Evolutionary conservation across 2,888 invertebrate species (phyloP), one percentile per base, ranked within the genome.

Genomic region (Protonemura montana): DNA sequence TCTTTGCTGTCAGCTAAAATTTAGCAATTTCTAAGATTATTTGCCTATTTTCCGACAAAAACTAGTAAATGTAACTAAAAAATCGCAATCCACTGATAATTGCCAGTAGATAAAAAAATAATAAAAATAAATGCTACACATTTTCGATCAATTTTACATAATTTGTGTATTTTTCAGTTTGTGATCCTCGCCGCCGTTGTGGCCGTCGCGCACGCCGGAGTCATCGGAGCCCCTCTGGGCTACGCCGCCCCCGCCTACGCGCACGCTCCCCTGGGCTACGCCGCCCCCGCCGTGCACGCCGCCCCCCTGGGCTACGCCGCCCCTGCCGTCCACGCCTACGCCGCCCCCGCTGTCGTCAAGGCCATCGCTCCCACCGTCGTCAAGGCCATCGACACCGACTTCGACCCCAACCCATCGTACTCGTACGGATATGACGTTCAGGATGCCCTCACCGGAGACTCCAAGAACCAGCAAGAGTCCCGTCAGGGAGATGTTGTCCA

Each of bases 121-220:
- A 28, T 78, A 28, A 78, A 26, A 27, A n/a, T n/a, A n/a, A n/a
- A n/a, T n/a, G n/a, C n/a, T 78, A 28, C 29, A 25, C n/a, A 78
- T 26, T 28, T 78, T 78, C 27, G 5, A 25, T 16, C 16, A 76
- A 30, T 76, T 13, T 78, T 78, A 25, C 82, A 82, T 27, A 6
- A n/a, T 29, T 77, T 28, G 27, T 85, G 76, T 78, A 10, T 16
- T 0, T 88, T 88, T 3, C 88, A 89, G 89, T 85, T 88, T 85
- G 87, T 89, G 85, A 87, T 88, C 30, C 87, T 89, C 88, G 89
- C 89, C 86, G 89, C 89, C 85, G 59, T 89, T 80, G 85, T 89
- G 87, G 89, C 89, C 76, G 89, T 89, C 29, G 89, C 89, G 82
- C 87, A 88, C 41, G 89, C 89, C 28, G 89, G 89, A 59, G 76